Conservation (phyloP, 1,140 invertebrate genomes). For the Caligus rogercresseyi region DNA sequence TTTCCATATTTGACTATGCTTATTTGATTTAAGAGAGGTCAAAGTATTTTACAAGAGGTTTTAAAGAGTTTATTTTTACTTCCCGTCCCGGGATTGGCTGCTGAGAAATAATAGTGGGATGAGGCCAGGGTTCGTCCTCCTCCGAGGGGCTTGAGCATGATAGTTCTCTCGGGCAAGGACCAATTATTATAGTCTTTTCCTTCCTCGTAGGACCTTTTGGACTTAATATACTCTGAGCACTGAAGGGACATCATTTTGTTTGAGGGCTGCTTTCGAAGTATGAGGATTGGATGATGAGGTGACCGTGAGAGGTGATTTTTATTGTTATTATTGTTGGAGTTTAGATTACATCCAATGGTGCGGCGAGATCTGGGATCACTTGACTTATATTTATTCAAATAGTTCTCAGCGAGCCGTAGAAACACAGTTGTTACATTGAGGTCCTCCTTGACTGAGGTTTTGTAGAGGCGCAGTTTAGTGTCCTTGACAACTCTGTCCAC, state of each 20-base stretch:
- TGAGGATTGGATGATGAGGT: background rate
- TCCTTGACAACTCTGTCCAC: conserved; percentile 68
- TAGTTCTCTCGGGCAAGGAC: background rate
- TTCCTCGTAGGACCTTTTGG: background rate
- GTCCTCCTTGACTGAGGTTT: conserved; percentile 87
- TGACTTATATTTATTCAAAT: conserved; percentile 27
- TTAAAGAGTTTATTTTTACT: background rate
- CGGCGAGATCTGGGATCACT: background rate
- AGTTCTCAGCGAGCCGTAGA: conserved; percentile 61
- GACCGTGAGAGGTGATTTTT: background rate
- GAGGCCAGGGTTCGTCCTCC: background rate
- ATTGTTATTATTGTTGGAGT: background rate
- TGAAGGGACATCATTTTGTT: background rate
- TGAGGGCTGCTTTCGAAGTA: background rate
- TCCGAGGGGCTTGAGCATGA: background rate
- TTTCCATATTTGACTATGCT: too few species aligned
- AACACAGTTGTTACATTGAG: conserved; percentile 83
- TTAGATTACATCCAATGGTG: background rate
- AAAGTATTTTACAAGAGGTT: background rate
- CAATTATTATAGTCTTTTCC: background rate
- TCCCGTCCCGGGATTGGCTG: background rate
- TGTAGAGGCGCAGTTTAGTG: conserved; percentile 63
- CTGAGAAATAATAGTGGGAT: background rate
- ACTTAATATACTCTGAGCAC: background rate
- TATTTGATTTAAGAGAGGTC: too few species aligned